These are phyloP conservation scores for Luperina nickerlii DNA, from an alignment of 2,888 invertebrate species.

Conservation along the genomic window DNA sequence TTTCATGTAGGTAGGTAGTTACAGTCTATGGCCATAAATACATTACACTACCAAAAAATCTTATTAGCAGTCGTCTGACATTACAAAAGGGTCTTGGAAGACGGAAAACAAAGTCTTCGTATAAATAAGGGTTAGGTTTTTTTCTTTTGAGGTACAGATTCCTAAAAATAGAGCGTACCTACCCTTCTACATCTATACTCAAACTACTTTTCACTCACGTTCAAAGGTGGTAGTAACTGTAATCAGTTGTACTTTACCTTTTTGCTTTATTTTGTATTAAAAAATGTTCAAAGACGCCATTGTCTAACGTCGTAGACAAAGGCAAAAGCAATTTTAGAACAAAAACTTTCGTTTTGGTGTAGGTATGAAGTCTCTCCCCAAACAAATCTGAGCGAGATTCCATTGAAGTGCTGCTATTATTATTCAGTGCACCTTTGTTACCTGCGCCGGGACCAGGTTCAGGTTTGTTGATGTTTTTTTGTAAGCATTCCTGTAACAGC, in stretches of 20 bases:
- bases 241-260: conserved; percentile 1
- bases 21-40: neutral
- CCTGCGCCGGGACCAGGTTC: conserved; percentile 76
- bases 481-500: conserved; percentile 84
- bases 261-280: conserved; percentile 20
- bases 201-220: conserved; percentile 3
- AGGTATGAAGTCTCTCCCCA: conserved; percentile 12
- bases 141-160: neutral
- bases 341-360: conserved; percentile 26
- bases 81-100: neutral
- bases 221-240: conserved; percentile 6
- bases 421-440: conserved; percentile 71
- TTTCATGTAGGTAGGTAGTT: neutral
- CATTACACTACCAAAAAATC: neutral
- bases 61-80: neutral
- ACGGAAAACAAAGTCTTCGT: neutral
- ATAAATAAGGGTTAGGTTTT: neutral
- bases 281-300: conserved; percentile 16
- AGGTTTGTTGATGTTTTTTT: conserved; percentile 84
- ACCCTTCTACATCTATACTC: conserved; percentile 8
- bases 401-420: conserved; percentile 68
- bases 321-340: conserved; percentile 19
- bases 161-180: neutral
- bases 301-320: conserved; percentile 35
- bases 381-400: conserved; percentile 55